Evolutionary conservation across 2,113 vertebrate species (phyloP), one percentile per base, ranked within the genome.

Genomic region (Ptyas mucosa): DNA sequence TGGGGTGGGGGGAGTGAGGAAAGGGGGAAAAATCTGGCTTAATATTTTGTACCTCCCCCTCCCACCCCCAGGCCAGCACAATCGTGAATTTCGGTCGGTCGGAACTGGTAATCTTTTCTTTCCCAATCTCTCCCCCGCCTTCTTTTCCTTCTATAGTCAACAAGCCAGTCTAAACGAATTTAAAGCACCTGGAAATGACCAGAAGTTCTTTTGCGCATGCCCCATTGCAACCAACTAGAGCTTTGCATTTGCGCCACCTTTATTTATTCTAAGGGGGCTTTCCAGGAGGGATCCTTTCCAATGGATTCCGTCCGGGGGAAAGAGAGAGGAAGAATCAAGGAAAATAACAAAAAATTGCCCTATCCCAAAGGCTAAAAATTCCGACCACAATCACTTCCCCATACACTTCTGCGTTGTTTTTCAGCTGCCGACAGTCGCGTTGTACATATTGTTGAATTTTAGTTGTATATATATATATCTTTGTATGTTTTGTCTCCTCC

Each of bases 401-500:
- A 8, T 81, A 95, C 95, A 46, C 87, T 85, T 58, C 94, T 69
- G 29, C 58, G 20, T 92, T 94, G 95, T 87, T 94, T 21, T 49
- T 94, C 96, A 96, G 96, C 95, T 95, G 97, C 97, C 93, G 93
- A 98, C 98, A 98, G 97, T 97, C 97, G 98, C 98, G 99, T 98
- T 99, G 99, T 99, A 99, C 99, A 99, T 99, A 98, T 98, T 98
- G 98, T 98, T 98, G 98, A 98, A 99, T 98, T 99, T 99, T 98
- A 99, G 99, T 98, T 99, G 99, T 99, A 99, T 94, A 98, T 98
- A 99, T 98, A 99, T 81, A 81, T 81, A 81, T 39, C 98, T 99
- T 99, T 99, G 98, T 99, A 99, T 99, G 99, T 98, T 98, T 99
- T 98, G 98, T 98, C 99, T 98, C 98, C 99, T 98, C 98, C 98